These are phyloP conservation scores for Callipepla squamata DNA, from an alignment of 2,113 vertebrate genomes.

Conservation along the genomic window DNA sequence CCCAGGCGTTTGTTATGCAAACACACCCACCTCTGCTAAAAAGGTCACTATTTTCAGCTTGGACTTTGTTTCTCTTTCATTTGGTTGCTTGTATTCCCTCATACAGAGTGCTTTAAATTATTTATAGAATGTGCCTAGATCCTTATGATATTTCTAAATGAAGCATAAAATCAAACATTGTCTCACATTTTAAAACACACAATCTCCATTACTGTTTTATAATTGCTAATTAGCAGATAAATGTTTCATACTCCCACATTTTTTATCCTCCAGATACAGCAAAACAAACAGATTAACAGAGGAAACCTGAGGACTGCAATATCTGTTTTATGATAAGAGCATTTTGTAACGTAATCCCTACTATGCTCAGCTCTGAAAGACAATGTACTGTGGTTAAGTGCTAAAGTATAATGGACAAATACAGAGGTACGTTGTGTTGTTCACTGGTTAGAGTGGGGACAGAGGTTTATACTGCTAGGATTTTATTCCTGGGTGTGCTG, in stretches of 20 bases:
- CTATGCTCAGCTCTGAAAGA: not conserved
- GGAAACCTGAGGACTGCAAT: conserved; percentile 55
- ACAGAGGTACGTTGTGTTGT: not conserved
- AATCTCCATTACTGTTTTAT: conserved; percentile 14
- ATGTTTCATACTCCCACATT: conserved; percentile 57
- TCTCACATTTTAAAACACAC: conserved; percentile 13
- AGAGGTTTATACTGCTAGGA: not conserved
- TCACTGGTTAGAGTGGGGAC: not conserved
- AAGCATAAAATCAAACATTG: conserved; percentile 12
- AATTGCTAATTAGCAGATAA: conserved; percentile 64
- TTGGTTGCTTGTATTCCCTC: not conserved
- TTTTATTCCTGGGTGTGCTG: not conserved
- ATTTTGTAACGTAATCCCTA: conserved; percentile 43
- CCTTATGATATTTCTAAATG: not conserved
- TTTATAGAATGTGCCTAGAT: not conserved
- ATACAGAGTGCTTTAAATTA: not conserved
- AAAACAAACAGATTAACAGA: conserved; percentile 65
- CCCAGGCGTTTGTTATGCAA: not conserved
- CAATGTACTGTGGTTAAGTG: not conserved
- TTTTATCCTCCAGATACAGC: conserved; percentile 58
- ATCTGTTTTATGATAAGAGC: conserved; percentile 54
- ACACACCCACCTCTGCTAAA: not conserved
- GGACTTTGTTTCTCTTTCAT: not conserved
- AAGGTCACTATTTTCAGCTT: not conserved
- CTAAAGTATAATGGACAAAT: not conserved